Conservation (phyloP, 2,113 vertebrate genomes). For the Cepphus grylle region DNA sequence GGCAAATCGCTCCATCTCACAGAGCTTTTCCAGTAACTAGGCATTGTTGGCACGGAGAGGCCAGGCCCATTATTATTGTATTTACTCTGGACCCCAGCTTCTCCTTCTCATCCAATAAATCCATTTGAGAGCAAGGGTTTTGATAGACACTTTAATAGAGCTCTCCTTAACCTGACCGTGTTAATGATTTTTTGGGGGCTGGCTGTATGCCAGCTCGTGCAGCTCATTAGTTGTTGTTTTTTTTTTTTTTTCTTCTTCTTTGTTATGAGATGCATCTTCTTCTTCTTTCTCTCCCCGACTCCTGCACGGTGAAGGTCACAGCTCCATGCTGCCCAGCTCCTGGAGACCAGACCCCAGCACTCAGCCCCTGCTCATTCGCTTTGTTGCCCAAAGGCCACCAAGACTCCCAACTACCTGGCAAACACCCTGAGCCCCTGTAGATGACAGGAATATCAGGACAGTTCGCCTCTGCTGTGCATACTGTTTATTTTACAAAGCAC, state of each 20-base stretch:
- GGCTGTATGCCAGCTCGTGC: constrained; percentile 52
- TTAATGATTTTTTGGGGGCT: constrained; percentile 66
- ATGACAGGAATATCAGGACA: background rate
- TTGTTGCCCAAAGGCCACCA: background rate
- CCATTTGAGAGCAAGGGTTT: constrained; percentile 65
- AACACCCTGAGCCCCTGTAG: background rate
- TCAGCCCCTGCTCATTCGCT: background rate
- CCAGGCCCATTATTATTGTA: background rate
- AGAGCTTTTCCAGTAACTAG: constrained; percentile 19
- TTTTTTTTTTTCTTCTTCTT: background rate
- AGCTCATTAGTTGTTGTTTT: constrained; percentile 28
- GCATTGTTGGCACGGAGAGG: constrained; percentile 6
- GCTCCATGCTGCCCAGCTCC: background rate
- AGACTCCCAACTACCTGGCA: background rate
- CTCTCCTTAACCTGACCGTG: constrained; percentile 67
- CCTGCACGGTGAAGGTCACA: background rate
- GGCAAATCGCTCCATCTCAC: background rate
- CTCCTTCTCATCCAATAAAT: constrained; percentile 70
- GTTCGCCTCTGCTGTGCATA: background rate
- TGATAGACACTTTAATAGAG: constrained; percentile 74
- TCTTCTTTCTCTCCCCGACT: background rate
- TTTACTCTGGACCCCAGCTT: constrained; percentile 45
- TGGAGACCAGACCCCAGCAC: background rate
- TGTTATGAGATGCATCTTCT: background rate
- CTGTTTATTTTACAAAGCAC: background rate